A percentile compares a stretch with the other conserved stretches of the same genome.
phyloP scores from a whole-genome alignment of 2,113 vertebrate genomes.

The Pangasianodon gigas region DNA sequence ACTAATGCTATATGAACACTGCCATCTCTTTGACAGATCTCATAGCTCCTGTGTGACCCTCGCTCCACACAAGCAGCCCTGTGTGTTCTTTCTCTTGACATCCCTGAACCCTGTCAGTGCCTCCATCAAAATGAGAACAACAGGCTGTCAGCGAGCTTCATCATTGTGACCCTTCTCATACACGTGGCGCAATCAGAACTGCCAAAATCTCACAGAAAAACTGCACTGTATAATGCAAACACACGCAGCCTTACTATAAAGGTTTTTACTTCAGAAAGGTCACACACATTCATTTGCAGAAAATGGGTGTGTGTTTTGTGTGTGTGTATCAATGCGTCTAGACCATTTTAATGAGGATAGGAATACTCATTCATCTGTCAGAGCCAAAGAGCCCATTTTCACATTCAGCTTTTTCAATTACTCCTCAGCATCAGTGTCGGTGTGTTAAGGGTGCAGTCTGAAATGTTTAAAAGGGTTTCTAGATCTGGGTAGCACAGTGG shows the following conservation, averaged over 20 bases:
- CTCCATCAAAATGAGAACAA: slow-evolving; percentile 8
- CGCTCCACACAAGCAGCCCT: neutral
- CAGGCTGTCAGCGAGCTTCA: slow-evolving; percentile 19
- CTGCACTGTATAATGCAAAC: neutral
- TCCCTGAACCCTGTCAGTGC: slow-evolving; percentile 23
- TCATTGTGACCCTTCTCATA: neutral
- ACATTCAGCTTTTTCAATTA: neutral
- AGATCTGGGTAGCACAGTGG: neutral
- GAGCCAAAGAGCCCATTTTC: neutral
- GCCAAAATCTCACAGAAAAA: neutral
- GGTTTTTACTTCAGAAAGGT: neutral
- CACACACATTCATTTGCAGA: neutral
- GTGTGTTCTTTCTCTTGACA: slow-evolving; percentile 10
- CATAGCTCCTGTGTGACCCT: neutral
- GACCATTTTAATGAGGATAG: slow-evolving; percentile 24
- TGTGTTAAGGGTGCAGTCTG: neutral
- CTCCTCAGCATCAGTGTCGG: neutral
- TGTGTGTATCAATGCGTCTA: neutral
- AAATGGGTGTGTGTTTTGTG: neutral
- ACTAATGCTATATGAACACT: neutral
- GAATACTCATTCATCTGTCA: neutral
- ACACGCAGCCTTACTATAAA: neutral
- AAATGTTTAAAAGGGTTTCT: neutral
- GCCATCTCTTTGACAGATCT: neutral
- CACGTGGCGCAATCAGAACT: neutral